A percentile compares a stretch with the other conserved stretches of the same genome.
Evolutionary conservation across 2,888 invertebrate genomes (phyloP).

Genomic region (Drosophila neutralis): DNA sequence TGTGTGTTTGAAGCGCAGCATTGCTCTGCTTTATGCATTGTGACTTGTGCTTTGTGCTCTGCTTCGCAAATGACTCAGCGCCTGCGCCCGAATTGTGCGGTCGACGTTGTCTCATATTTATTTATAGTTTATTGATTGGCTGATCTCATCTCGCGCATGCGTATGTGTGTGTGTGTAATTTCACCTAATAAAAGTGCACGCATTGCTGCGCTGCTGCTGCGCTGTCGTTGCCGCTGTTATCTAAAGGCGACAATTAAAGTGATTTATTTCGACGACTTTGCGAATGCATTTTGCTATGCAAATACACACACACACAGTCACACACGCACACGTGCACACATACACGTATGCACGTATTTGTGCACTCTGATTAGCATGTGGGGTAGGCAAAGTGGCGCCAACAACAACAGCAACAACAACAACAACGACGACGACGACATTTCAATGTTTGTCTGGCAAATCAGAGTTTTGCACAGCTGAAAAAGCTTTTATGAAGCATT

Average conservation of each 20-base stretch:
- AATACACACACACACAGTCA: constrained; percentile 47
- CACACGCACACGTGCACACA: neutral
- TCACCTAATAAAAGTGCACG: constrained; percentile 60
- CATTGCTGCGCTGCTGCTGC: constrained; percentile 17
- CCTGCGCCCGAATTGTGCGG: constrained; percentile 20
- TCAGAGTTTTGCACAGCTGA: constrained; percentile 15
- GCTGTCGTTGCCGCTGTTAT: constrained; percentile 39
- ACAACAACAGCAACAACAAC: constrained; percentile 1
- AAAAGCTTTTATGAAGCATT: constrained; percentile 21
- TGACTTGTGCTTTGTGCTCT: constrained; percentile 1
- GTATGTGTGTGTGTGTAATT: constrained; percentile 17
- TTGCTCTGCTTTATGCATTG: neutral
- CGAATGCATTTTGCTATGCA: constrained; percentile 57
- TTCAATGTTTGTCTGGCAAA: constrained; percentile 4
- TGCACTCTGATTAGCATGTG: constrained; percentile 48
- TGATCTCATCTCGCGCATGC: constrained; percentile 36
- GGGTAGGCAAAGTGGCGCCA: constrained; percentile 19
- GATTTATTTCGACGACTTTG: constrained; percentile 64
- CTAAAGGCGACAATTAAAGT: constrained; percentile 68
- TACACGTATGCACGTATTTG: constrained; percentile 31
- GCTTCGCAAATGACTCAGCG: constrained; percentile 27
- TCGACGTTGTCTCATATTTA: constrained; percentile 33
- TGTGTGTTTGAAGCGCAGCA: constrained; percentile 2
- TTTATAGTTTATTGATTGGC: constrained; percentile 45
- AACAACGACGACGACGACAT: constrained; percentile 1